Percentiles rank a stretch among this genome's conserved stretches.
These are phyloP conservation scores for Ophioninae sp. DNA, from an alignment of 2,888 invertebrate genomes.

Conservation along the genomic window DNA sequence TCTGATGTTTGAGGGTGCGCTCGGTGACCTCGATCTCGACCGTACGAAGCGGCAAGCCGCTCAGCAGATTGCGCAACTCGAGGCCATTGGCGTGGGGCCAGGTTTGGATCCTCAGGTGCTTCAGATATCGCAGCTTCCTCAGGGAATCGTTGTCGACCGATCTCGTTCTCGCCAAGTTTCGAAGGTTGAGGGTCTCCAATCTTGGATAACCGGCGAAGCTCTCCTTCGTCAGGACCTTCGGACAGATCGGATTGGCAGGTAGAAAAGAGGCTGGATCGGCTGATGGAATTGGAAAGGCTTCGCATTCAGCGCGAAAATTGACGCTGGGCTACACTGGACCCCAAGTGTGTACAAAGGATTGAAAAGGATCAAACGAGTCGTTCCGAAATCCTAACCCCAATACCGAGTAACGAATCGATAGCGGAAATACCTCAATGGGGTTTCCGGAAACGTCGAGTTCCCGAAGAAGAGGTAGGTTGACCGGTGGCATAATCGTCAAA, in stretches of 20 bases:
- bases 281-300: too few species aligned
- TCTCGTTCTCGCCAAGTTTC: conserved; percentile 88
- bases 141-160: conserved; percentile 88
- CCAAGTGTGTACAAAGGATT: too few species aligned
- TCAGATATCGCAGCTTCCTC: conserved; percentile 87
- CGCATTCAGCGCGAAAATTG: too few species aligned
- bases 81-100: conserved; percentile 89
- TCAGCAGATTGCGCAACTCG: conserved; percentile 87
- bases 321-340: too few species aligned
- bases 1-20: conserved; percentile 87
- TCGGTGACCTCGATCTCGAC: conserved; percentile 90
- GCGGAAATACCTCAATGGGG: conserved; percentile 84
- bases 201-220: conserved; percentile 87
- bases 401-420: too few species aligned
- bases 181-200: conserved; percentile 88
- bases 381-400: too few species aligned
- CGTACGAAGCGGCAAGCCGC: conserved; percentile 88
- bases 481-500: conserved; percentile 88
- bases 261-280: neutral
- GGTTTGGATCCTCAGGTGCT: conserved; percentile 87
- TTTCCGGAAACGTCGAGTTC: conserved; percentile 91
- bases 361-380: too few species aligned
- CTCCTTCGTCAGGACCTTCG: conserved; percentile 86
- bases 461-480: conserved; percentile 87
- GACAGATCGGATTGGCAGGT: conserved; percentile 2